These are phyloP conservation scores for Melolontha melolontha DNA, from an alignment of 2,888 invertebrate genomes.

Conservation along the genomic window DNA sequence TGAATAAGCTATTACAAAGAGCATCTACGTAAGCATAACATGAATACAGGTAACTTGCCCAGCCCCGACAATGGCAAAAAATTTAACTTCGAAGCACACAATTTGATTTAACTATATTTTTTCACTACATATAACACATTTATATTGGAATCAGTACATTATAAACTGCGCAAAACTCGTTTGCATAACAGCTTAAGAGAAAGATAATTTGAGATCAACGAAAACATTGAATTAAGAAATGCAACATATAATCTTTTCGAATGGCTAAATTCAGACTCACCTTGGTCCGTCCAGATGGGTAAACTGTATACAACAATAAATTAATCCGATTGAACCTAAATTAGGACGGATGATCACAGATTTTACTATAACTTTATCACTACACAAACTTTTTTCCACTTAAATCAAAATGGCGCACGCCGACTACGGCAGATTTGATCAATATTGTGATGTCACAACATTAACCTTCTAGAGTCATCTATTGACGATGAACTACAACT, in stretches of 20 bases:
- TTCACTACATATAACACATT: not conserved
- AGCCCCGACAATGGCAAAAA: conserved; percentile 54
- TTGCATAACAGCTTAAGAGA: conserved; percentile 37
- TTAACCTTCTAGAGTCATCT: conserved; percentile 53
- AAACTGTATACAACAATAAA: conserved; percentile 66
- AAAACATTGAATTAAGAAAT: conserved; percentile 44
- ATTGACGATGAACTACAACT: conserved; percentile 49
- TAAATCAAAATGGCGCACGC: conserved; percentile 68
- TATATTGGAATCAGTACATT: not conserved
- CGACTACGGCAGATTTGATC: conserved; percentile 64
- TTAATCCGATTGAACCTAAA: conserved; percentile 60
- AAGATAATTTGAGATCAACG: conserved; percentile 30
- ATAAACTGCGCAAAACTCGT: conserved; percentile 18
- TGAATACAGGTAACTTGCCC: conserved; percentile 53
- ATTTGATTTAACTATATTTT: not conserved
- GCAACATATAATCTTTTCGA: conserved; percentile 18
- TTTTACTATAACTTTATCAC: conserved; percentile 60
- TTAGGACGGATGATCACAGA: conserved; percentile 66
- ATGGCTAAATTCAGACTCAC: conserved; percentile 66
- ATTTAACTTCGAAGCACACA: not conserved
- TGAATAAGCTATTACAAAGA: conserved; percentile 45
- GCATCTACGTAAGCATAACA: conserved; percentile 56
- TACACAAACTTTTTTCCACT: conserved; percentile 62
- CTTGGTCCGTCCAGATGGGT: conserved; percentile 86
- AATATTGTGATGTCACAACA: conserved; percentile 63